Evolutionary conservation across 2,113 vertebrate genomes (phyloP), one percentile per base, ranked within the genome.

Genomic region (Tupaia chinensis): DNA sequence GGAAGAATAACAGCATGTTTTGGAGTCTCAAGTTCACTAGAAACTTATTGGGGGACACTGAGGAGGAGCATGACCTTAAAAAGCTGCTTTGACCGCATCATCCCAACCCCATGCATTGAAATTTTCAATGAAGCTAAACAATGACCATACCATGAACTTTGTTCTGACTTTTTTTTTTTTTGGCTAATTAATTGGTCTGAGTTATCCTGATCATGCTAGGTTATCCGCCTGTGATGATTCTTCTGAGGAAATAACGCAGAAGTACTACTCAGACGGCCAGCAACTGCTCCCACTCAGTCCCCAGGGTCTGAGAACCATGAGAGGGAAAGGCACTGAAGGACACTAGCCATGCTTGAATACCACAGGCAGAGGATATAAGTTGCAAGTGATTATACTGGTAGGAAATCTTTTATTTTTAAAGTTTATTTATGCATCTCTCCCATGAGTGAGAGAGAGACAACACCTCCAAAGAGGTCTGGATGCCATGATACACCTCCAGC

Each of bases 241-340:
- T 95, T 58, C 96, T 96, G 58, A 89, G 94, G 96, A 98, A 98
- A 98, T 98, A 98, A 97, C 90, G 97, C 93, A 97, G 95, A 96
- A 98, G 96, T 89, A 93, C 95, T 84, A 96, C 89, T 98, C 97
- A 98, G 97, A 95, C 93, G 95, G 94, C 88, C 85, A 0, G 68
- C 93, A 98, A 94, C 86, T 98, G 86, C 87, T 97, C 4, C 3
- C 5, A 60, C 15, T 97, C 94, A 93, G n/a, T 92, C 94, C 70
- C n/a, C 70, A 92, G 58, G 74, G 82, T 92, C 92, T 97, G 69
- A 96, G 89, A 91, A 54, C 0, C 77, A 95, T 65, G 83, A 91
- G 93, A 88, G 77, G 85, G 91, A 96, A 84, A 70, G 85, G 74
- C 19, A 94, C 70, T 68, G 93, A 89, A 44, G 29, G 91, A 96